Evolutionary conservation across 2,888 invertebrate species (phyloP).

Genomic region (Physocephala rufipes): DNA sequence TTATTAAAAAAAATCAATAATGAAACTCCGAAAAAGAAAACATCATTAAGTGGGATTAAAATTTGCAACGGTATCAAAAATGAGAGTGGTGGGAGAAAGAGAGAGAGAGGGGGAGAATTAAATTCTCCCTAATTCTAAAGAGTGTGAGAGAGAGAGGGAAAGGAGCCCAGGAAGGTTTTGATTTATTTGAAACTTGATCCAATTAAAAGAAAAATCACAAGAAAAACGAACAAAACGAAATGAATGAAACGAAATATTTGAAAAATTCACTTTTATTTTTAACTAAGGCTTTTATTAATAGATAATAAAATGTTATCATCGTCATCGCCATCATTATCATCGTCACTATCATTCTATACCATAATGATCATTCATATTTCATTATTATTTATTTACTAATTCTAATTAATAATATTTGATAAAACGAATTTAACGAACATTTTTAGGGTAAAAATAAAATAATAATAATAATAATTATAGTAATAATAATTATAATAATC

Average conservation of each 20-base stretch:
- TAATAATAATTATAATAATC: slow-evolving; percentile 45
- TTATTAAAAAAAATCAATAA: slow-evolving; percentile 6
- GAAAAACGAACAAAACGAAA: slow-evolving; percentile 35
- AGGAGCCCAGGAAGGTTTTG: slow-evolving; percentile 2
- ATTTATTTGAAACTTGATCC: slow-evolving; percentile 17
- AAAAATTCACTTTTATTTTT: slow-evolving; percentile 46
- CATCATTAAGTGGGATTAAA: background rate
- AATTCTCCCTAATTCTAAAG: too few relatives aligned
- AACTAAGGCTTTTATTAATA: slow-evolving; percentile 61
- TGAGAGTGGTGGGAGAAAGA: slow-evolving; percentile 35
- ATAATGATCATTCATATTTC: slow-evolving; percentile 51
- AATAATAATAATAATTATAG: slow-evolving; percentile 42
- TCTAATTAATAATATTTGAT: slow-evolving; percentile 43
- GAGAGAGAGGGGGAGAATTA: slow-evolving; percentile 40
- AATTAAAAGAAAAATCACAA: slow-evolving; percentile 42
- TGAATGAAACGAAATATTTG: slow-evolving; percentile 40
- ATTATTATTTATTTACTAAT: slow-evolving; percentile 48
- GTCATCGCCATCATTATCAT: slow-evolving; percentile 32
- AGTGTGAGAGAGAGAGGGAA: background rate
- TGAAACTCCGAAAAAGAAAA: background rate
- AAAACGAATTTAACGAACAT: slow-evolving; percentile 46
- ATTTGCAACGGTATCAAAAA: slow-evolving; percentile 6
- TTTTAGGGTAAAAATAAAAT: slow-evolving; percentile 42
- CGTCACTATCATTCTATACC: background rate
- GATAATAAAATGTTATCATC: slow-evolving; percentile 53